Conservation (phyloP, 2,888 invertebrate species). For the Brachynemurus nebulosus region DNA sequence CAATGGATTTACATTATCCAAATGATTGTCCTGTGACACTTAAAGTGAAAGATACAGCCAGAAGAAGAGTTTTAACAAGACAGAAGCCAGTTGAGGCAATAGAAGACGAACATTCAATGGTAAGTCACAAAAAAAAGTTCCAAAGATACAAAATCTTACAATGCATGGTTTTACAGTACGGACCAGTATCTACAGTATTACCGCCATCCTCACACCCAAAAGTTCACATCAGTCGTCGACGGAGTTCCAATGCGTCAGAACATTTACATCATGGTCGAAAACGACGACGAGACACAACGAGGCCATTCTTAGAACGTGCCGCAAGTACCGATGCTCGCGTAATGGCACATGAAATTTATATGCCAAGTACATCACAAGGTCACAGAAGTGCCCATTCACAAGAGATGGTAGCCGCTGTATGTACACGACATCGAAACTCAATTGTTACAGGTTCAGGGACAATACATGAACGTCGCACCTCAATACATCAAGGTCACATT, state of each 20-base stretch:
- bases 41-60: constrained; percentile 42
- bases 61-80: constrained; percentile 58
- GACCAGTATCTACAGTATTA: constrained; percentile 11
- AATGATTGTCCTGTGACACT: constrained; percentile 44
- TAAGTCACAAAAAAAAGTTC: not conserved
- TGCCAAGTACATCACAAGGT: not conserved
- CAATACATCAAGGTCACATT: not conserved
- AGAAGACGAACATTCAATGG: constrained; percentile 29
- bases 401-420: not conserved
- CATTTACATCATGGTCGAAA: constrained; percentile 26
- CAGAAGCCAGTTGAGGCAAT: constrained; percentile 65
- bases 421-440: not conserved
- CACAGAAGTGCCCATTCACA: not conserved
- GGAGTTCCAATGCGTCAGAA: constrained; percentile 33
- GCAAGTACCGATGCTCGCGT: constrained; percentile 9
- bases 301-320: constrained; percentile 8
- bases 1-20: constrained; percentile 56
- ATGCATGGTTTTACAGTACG: not conserved
- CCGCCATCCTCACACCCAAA: constrained; percentile 17
- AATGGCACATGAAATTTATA: not conserved
- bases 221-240: constrained; percentile 18
- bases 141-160: not conserved
- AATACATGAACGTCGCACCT: not conserved
- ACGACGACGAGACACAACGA: constrained; percentile 22
- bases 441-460: not conserved